Evolutionary conservation across 2,797 vertebrate species (phyloP), one percentile per base, ranked within the genome.

Genomic region (Crax fasciolata): DNA sequence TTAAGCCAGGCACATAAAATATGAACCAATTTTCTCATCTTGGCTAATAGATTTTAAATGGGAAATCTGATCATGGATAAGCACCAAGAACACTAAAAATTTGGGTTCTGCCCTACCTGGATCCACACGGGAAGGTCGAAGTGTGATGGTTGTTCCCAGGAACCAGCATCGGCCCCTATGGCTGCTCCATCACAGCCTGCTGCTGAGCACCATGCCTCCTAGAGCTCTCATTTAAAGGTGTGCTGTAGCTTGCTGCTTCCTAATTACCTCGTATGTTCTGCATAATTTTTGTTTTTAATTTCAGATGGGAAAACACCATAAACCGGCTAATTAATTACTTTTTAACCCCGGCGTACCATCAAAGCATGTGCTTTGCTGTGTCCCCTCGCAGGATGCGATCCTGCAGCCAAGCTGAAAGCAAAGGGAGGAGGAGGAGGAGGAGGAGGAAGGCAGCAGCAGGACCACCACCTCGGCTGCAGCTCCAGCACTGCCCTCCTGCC

Each of bases 301-400:
- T 97, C 95, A 93, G 91, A 80, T 78, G 90, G 95, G 96, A 85
- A 93, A 96, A 96, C 90, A 95, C 88, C 89, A 74, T 67, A 96
- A 94, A 94, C 89, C 66, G 9, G 2, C 62, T 92, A 96, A 96
- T 97, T 97, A 97, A 96, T 96, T 95, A 93, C 76, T 38, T 90
- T 95, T 93, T 95, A 96, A 93, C 93, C 94, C 87, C 0, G 0
- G 61, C 0, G 0, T 15, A 54, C 48, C 89, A 62, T 15, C 58
- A 38, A 59, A 73, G 85, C 52, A 21, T 44, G 6, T 4, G 28
- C 55, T 71, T 28, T 2, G 28, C 84, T 3, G 1, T 23, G 65
- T 59, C 61, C 62, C 84, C 77, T 81, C 83, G 9, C 0, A 0
- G 71, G 63, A 73, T 75, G n/a, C 15, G 2, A 0, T 86, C 80